Conservation (phyloP, 64 coral and sea anemone genomes). For the Montipora efflorescens region DNA sequence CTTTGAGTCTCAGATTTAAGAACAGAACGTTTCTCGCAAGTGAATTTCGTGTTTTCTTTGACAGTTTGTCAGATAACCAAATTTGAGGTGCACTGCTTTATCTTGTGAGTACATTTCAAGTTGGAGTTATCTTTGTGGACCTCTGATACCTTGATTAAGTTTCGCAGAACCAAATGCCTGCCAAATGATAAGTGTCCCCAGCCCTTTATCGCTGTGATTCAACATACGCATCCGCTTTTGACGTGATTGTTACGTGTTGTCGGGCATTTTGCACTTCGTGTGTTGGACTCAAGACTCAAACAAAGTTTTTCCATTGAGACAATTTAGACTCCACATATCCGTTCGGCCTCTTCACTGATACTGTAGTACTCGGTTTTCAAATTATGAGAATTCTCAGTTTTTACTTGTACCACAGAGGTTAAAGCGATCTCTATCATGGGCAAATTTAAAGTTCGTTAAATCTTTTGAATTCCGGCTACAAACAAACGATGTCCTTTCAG, state of each 20-base stretch:
- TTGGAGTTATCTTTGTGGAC: conserved; percentile 44
- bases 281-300: neutral
- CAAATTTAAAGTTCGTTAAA: conserved; percentile 32
- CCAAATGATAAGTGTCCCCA: conserved; percentile 3
- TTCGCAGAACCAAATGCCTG: neutral
- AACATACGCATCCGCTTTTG: neutral
- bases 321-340: too few relatives aligned
- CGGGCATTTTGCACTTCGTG: neutral
- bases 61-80: conserved; percentile 46
- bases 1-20: neutral
- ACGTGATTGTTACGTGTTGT: conserved; percentile 26
- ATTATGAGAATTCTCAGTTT: neutral
- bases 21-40: conserved; percentile 9
- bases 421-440: conserved; percentile 28
- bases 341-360: neutral
- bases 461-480: conserved; percentile 26
- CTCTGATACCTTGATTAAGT: conserved; percentile 49
- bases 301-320: too few relatives aligned
- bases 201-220: conserved; percentile 26
- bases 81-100: conserved; percentile 42
- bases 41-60: conserved; percentile 1
- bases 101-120: conserved; percentile 45
- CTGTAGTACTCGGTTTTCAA: neutral
- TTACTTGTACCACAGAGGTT: neutral
- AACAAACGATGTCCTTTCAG: neutral